A percentile compares a stretch with the other conserved stretches of the same genome.
phyloP scores from a whole-genome alignment of 1,140 invertebrate species.

The Diplogasteroides magnus region DNA sequence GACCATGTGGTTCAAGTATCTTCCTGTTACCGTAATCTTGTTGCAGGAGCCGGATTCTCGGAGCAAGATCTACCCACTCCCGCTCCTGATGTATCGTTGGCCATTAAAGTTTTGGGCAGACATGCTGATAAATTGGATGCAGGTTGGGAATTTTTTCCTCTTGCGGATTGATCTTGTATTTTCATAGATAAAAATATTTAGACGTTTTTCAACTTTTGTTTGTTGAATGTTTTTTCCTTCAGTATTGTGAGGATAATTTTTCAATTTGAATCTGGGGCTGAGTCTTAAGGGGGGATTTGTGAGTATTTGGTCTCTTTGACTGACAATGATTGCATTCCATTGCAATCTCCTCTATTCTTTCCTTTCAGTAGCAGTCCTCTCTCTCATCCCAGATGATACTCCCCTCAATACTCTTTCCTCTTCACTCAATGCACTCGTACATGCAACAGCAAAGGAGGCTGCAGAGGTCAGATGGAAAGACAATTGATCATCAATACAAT shows the following conservation, averaged over 20 bases:
- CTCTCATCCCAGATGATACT: constrained; percentile 2
- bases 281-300: too few species aligned
- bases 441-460: constrained; percentile 8
- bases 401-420: constrained; percentile 7
- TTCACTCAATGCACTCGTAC: constrained; percentile 11
- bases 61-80: background rate
- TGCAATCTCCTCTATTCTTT: too few species aligned
- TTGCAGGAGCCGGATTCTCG: background rate
- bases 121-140: constrained; percentile 20
- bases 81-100: constrained; percentile 6
- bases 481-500: background rate
- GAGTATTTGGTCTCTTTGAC: too few species aligned
- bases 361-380: constrained; percentile 3
- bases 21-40: constrained; percentile 4
- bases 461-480: background rate
- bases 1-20: too few species aligned
- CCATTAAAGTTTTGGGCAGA: constrained; percentile 7
- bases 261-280: too few species aligned
- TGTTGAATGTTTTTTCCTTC: too few species aligned
- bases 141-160: background rate
- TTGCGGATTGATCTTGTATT: too few species aligned
- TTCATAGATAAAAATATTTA: too few species aligned
- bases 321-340: too few species aligned
- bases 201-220: too few species aligned
- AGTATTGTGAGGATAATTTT: too few species aligned